phyloP scores from a whole-genome alignment of 1,140 invertebrate genomes.

The Zaprionus capensis region DNA sequence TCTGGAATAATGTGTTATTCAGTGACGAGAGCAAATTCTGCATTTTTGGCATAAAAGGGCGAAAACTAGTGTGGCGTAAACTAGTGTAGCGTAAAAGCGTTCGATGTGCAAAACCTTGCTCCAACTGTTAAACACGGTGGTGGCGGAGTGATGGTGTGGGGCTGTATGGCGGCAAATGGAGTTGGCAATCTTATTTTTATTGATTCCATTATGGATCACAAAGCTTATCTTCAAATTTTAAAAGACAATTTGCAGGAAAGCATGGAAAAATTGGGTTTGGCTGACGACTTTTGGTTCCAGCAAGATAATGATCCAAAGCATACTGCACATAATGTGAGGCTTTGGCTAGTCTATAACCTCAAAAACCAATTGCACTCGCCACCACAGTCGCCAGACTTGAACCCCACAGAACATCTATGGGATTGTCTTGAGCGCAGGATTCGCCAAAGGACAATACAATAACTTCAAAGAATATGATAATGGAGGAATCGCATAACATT shows the following conservation, averaged over 20 bases:
- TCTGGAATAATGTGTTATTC: no score
- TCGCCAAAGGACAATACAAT: neutral
- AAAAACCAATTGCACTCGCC: neutral
- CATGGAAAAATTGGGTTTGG: neutral
- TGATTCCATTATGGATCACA: slow-evolving; percentile 36
- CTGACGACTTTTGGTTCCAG: neutral
- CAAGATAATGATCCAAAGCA: neutral
- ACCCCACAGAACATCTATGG: slow-evolving; percentile 64
- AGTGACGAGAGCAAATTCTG: no score
- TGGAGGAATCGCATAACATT: no score
- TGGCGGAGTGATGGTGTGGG: no score
- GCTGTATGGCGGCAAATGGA: no score
- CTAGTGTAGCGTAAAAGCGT: no score
- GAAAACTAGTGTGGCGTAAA: no score
- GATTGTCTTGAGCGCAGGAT: slow-evolving; percentile 52
- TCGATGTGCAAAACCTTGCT: no score
- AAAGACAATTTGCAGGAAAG: slow-evolving; percentile 14
- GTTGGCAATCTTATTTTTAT: no score
- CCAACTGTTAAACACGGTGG: no score
- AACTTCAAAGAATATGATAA: neutral
- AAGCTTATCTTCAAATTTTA: slow-evolving; percentile 43
- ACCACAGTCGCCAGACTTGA: slow-evolving; percentile 42
- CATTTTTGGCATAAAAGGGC: no score
- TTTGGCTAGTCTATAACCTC: neutral
- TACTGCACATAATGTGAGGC: neutral